Percentiles rank a stretch among this genome's conserved stretches.
Conservation (phyloP, 1,140 invertebrate species). For the Sycobia sp. region DNA sequence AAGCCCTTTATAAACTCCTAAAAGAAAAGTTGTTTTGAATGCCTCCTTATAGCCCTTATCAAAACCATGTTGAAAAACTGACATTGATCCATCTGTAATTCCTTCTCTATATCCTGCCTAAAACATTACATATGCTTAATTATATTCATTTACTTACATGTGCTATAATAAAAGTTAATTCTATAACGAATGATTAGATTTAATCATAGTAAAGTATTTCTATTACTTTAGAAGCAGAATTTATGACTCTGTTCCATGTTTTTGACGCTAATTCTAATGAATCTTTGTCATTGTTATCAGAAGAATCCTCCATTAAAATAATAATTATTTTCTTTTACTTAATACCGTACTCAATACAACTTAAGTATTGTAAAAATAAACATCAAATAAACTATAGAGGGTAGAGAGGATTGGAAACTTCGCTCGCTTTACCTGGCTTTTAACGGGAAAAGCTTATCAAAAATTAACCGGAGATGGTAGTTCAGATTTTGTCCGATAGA, state of each 20-base stretch:
- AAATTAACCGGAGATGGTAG: no score
- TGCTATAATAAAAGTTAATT: neutral
- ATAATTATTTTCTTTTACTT: no score
- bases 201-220: no score
- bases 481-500: no score
- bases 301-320: slow-evolving; percentile 10
- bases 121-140: neutral
- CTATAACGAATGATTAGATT: neutral
- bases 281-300: slow-evolving; percentile 40
- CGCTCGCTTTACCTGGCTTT: no score
- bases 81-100: slow-evolving; percentile 59
- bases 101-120: slow-evolving; percentile 66
- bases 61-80: slow-evolving; percentile 64
- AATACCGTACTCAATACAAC: no score
- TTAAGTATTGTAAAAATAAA: no score
- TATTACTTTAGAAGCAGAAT: slow-evolving; percentile 48
- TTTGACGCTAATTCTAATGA: slow-evolving; percentile 47
- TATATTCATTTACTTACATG: neutral
- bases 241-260: slow-evolving; percentile 48
- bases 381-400: no score
- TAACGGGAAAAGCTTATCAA: no score
- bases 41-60: slow-evolving; percentile 64
- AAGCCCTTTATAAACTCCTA: slow-evolving; percentile 60
- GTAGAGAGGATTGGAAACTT: no score
- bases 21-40: slow-evolving; percentile 58